Evolutionary conservation across 2,113 vertebrate species (phyloP).

Genomic region (Cololabis saira): DNA sequence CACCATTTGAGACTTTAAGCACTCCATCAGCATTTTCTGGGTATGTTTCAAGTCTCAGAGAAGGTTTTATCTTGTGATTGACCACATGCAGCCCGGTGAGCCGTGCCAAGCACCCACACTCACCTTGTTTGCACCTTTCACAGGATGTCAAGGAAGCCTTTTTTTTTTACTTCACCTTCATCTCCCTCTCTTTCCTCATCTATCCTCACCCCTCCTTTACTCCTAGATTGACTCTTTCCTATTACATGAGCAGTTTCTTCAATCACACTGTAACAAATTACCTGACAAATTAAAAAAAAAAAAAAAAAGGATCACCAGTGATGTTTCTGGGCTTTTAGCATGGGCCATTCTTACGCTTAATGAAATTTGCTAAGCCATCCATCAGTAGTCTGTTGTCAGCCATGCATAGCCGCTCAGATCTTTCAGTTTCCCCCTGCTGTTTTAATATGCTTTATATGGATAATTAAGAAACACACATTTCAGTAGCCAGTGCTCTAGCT

Average conservation of each 20-base stretch:
- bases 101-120: constrained; percentile 26
- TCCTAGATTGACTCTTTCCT: constrained; percentile 77
- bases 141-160: neutral
- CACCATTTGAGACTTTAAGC: too few species aligned
- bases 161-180: constrained; percentile 20
- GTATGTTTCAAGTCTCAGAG: constrained; percentile 37
- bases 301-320: constrained; percentile 34
- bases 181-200: constrained; percentile 36
- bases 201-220: constrained; percentile 44
- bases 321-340: constrained; percentile 72
- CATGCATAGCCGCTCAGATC: constrained; percentile 35
- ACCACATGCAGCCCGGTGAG: constrained; percentile 46
- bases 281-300: constrained; percentile 81
- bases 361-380: constrained; percentile 77
- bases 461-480: constrained; percentile 65
- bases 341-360: constrained; percentile 69
- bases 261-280: constrained; percentile 78
- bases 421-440: constrained; percentile 53
- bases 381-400: constrained; percentile 73
- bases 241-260: constrained; percentile 77
- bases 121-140: neutral
- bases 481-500: neutral
- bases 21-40: constrained; percentile 18
- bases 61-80: constrained; percentile 33
- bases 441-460: constrained; percentile 69